phyloP scores from a whole-genome alignment of 2,888 invertebrate genomes.

The Steinernema scapterisci region DNA sequence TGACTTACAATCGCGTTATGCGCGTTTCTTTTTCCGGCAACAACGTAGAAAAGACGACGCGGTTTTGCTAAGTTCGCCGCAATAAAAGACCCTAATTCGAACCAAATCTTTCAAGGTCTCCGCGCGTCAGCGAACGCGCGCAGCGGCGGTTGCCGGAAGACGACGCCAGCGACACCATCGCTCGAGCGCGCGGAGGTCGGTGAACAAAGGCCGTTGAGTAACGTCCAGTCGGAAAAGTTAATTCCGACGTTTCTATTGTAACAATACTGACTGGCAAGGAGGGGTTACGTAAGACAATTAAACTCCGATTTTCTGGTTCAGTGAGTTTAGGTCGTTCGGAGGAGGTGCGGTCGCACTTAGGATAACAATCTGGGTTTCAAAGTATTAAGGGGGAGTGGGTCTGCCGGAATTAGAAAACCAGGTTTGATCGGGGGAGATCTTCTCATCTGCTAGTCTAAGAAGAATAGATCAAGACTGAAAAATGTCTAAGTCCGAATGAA shows the following conservation, averaged over 20 bases:
- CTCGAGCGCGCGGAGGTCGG: background rate
- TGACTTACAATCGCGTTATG: background rate
- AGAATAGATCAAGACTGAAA: no score
- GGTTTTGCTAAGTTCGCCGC: conserved; percentile 5
- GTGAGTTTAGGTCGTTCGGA: no score
- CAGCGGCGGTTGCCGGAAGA: conserved; percentile 28
- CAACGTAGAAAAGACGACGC: no score
- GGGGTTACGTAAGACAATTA: background rate
- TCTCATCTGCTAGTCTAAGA: no score
- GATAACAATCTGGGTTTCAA: no score
- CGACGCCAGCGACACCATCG: no score
- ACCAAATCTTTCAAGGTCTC: conserved; percentile 28
- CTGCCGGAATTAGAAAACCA: no score
- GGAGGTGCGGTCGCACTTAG: no score
- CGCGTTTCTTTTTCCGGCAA: conserved; percentile 1
- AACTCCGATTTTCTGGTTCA: no score
- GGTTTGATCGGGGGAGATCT: no score
- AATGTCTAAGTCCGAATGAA: no score
- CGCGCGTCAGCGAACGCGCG: conserved; percentile 11
- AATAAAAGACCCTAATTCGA: conserved; percentile 23
- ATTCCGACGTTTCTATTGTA: conserved; percentile 15
- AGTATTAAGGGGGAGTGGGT: no score
- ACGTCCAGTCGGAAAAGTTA: conserved; percentile 10
- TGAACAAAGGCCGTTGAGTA: conserved; percentile 4
- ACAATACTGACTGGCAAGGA: background rate